A percentile compares a stretch with the other conserved stretches of the same genome.
phyloP scores from a whole-genome alignment of 2,113 vertebrate species.

The Nanorana parkeri region DNA sequence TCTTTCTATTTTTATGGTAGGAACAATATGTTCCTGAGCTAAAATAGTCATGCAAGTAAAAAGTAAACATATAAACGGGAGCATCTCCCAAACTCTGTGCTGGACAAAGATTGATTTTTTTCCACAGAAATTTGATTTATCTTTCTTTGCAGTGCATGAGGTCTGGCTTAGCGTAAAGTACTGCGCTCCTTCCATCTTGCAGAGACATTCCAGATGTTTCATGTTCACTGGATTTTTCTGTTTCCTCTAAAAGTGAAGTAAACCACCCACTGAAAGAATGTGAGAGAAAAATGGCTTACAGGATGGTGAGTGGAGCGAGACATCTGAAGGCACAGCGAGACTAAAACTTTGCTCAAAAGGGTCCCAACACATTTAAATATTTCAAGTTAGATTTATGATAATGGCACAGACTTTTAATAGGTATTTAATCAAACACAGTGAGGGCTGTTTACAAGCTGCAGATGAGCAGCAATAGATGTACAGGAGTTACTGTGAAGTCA shows the following conservation, averaged over 20 bases:
- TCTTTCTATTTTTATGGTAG: not conserved
- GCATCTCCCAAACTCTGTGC: constrained; percentile 18
- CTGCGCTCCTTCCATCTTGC: constrained; percentile 24
- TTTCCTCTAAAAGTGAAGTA: constrained; percentile 28
- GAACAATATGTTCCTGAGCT: constrained; percentile 5
- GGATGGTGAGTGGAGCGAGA: constrained; percentile 14
- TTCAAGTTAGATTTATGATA: not conserved
- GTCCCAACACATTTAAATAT: not conserved
- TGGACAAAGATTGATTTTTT: constrained; percentile 4
- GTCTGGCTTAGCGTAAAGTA: constrained; percentile 23
- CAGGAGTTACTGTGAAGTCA: too few species aligned
- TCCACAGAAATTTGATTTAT: constrained; percentile 22
- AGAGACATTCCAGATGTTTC: constrained; percentile 48
- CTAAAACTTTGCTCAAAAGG: not conserved
- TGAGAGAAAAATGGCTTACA: constrained; percentile 19
- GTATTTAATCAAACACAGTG: too few species aligned
- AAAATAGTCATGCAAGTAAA: constrained; percentile 14
- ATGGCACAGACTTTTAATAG: too few species aligned
- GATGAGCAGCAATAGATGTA: too few species aligned
- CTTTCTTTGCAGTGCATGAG: not conserved
- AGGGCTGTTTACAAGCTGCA: too few species aligned
- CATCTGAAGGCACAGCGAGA: not conserved
- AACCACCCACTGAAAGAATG: constrained; percentile 38
- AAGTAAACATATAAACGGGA: constrained; percentile 19
- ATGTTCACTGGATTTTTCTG: constrained; percentile 43